Base-by-base conservation (phyloP, 2,888 invertebrate species). In the Blastobasis lacticolella region DNA sequence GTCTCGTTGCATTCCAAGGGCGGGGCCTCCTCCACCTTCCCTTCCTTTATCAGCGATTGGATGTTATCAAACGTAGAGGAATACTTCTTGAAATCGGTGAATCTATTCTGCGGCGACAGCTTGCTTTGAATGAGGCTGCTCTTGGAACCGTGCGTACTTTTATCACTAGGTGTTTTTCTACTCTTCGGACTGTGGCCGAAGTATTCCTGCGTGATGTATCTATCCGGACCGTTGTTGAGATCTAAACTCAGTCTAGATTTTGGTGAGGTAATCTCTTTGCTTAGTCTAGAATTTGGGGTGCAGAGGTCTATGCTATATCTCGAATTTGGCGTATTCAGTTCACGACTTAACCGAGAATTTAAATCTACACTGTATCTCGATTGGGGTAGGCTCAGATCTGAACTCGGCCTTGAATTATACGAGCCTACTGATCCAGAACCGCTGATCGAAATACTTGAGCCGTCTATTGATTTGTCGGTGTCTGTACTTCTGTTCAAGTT, bases 11-110 rank as follows among this genome's bases (percentile, higher is more conserved):
- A 89, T 58, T 90, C 90, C 49, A 75, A 70, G 52, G 78, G 78
- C 38, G 84, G 82, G 45, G 89, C 77, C 64, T 89, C 89, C 58
- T 91, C 90, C 10, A 92, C 89, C 58, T 92, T 90, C 36, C 92
- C 93, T 72, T 94, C 94, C 65, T 91, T 91, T 57, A 94, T 90
- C 59, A 94, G 78, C 44, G 93, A 93, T 70, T 92, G 92, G 64
- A 94, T 92, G 70, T 94, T 93, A 84, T 94, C 94, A 73, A 94
- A 94, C 6, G 94, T 94, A 45, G 92, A 92, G 60, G 93, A 93
- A 78, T 92, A 93, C 67, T 93, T 91, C 67, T 92, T 93, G 62
- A 91, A 90, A 67, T 93, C 93, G 7, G 89, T 78, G 67, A 89
- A 89, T 59, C 89, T 84, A 66, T 85, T 90, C 62, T 90, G 90